These are phyloP conservation scores for Neomonachus schauinslandi DNA, from an alignment of 2,113 vertebrate genomes.

Conservation along the genomic window DNA sequence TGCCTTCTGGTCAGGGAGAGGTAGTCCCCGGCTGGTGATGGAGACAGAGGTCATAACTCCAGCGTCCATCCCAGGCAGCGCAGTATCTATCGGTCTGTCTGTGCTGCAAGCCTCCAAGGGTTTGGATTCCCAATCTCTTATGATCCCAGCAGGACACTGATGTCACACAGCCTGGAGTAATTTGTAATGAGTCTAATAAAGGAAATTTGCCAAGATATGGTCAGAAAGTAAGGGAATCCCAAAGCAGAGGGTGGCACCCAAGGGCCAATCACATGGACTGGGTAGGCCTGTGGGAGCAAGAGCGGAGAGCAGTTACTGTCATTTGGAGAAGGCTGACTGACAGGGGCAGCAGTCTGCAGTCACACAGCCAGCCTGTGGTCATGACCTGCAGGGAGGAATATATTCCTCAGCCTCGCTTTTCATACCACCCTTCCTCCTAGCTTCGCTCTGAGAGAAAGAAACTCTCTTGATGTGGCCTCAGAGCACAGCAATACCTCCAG, in stretches of 20 bases:
- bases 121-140: background rate
- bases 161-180: background rate
- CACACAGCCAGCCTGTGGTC: background rate
- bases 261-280: background rate
- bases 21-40: background rate
- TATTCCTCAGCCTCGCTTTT: background rate
- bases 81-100: background rate
- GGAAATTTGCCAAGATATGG: background rate
- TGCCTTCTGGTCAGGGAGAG: background rate
- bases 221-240: background rate
- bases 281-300: too few relatives aligned
- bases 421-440: background rate
- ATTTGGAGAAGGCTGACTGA: background rate
- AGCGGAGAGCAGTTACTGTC: background rate
- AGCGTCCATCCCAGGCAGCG: rapidly evolving
- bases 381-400: background rate
- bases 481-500: background rate
- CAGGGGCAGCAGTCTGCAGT: background rate
- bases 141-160: background rate
- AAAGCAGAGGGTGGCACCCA: background rate
- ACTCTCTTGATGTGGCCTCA: background rate
- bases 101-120: background rate
- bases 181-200: background rate
- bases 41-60: background rate
- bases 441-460: background rate